Base-by-base conservation (phyloP, 2,113 vertebrate genomes). In the Meriones unguiculatus region DNA sequence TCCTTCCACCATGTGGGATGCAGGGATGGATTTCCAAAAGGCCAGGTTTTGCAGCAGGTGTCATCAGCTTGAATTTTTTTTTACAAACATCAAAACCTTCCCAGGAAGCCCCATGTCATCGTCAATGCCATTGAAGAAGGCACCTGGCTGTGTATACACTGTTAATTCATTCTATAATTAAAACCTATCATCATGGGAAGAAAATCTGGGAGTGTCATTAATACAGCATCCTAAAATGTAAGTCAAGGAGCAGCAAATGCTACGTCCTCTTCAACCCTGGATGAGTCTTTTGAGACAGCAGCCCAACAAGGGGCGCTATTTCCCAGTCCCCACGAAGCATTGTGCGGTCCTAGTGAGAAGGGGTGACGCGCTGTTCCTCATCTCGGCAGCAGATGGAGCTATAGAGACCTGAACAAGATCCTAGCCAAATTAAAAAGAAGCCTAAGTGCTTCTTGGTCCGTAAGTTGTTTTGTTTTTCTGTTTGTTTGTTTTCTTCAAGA, bases 361-460 rank as follows among this genome's bases (percentile, higher is more conserved):
- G 57, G 32, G 6, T 12, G 57, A 57, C 0, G 3, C 62, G 72
- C n/a, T 30, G 54, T 77, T 65, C 80, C 38, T 32, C 32, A 25
- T 52, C 0, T 30, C 30, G 38, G 5, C 94, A 94, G 87, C 81
- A 97, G 94, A 52, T n/a, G 81, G 95, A 12, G 64, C 81, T 32
- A 38, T 32, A 15, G 76, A 11, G 5, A 46, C 92, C 35, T 0
- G 41, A 20, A 72, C 17, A 14, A 64, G 28, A 35, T 46, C 18
- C 3, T 17, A 15, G 13, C 20, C 4, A 1, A 11, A 14, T 52
- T 41, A 2, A 52, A 32, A n/a, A 52, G 25, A 38, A 38, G 32
- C 4, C 11, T 18, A 59, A 82, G 41, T 1, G 17, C 14, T 5
- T 30, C 25, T 41, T 30, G 59, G 15, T n/a, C 46, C 4, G 46